These are phyloP conservation scores for Oostethus manadensis DNA, from an alignment of 2,113 vertebrate genomes.

Conservation along the genomic window DNA sequence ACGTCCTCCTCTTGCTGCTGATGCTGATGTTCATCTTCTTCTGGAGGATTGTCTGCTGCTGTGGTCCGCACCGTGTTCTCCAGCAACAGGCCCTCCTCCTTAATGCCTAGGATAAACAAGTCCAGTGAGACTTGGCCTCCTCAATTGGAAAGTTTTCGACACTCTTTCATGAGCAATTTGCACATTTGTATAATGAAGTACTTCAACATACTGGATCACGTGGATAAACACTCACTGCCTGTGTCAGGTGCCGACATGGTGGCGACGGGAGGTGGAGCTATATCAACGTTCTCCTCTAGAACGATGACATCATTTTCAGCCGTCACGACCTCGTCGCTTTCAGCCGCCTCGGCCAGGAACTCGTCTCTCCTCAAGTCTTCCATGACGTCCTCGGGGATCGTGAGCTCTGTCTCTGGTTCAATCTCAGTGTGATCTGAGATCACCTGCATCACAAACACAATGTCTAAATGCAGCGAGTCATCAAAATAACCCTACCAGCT, in stretches of 20 bases:
- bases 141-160: neutral
- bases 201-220: too few species aligned
- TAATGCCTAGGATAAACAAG: constrained; percentile 51
- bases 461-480: too few species aligned
- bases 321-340: constrained; percentile 17
- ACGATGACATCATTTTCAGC: constrained; percentile 45
- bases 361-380: constrained; percentile 21
- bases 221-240: constrained; percentile 44
- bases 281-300: constrained; percentile 49
- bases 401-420: constrained; percentile 22
- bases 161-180: too few species aligned
- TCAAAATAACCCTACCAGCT: neutral
- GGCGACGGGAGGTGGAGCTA: constrained; percentile 13
- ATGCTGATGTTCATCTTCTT: constrained; percentile 5
- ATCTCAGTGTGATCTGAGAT: constrained; percentile 11
- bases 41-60: constrained; percentile 12
- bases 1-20: constrained; percentile 8
- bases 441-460: constrained; percentile 46
- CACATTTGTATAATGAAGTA: too few species aligned
- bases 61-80: constrained; percentile 33
- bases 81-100: constrained; percentile 53
- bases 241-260: constrained; percentile 17
- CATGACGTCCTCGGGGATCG: constrained; percentile 18
- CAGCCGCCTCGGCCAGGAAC: constrained; percentile 19
- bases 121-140: constrained; percentile 7